These are phyloP conservation scores for Gorsachius magnificus DNA, from an alignment of 2,797 vertebrate species.

Conservation along the genomic window DNA sequence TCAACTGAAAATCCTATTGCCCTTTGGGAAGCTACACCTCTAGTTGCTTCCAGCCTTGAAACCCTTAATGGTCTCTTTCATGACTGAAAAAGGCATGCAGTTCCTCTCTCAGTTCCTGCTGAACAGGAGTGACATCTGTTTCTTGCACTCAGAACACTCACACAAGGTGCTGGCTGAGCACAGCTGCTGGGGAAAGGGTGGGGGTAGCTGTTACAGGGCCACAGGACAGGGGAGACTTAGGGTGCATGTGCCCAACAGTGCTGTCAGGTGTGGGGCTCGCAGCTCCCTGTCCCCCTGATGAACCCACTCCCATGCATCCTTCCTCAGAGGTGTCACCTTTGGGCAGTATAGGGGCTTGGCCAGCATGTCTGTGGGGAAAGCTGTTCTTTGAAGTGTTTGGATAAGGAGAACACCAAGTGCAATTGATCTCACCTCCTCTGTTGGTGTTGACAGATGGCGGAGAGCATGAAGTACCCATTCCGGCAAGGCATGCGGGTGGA, in stretches of 20 bases:
- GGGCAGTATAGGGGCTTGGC: background rate
- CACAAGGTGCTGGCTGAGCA: background rate
- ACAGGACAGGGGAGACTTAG: background rate
- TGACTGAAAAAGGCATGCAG: background rate
- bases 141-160: background rate
- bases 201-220: background rate
- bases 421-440: background rate
- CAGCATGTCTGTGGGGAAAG: background rate
- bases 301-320: background rate
- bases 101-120: background rate
- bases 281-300: background rate
- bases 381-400: background rate
- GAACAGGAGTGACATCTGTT: background rate
- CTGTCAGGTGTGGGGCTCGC: background rate
- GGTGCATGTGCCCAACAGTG: rapidly evolving
- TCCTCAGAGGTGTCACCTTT: background rate
- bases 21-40: background rate
- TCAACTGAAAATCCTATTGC: background rate
- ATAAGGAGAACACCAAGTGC: background rate
- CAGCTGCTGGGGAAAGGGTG: background rate
- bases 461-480: slow-evolving; percentile 86
- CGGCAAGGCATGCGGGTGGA: slow-evolving; percentile 89
- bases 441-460: slow-evolving; percentile 82
- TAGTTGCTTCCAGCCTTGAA: background rate
- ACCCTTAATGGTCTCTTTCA: background rate